These are phyloP conservation scores for Athetis lepigone DNA, from an alignment of 2,888 invertebrate species.

Conservation along the genomic window DNA sequence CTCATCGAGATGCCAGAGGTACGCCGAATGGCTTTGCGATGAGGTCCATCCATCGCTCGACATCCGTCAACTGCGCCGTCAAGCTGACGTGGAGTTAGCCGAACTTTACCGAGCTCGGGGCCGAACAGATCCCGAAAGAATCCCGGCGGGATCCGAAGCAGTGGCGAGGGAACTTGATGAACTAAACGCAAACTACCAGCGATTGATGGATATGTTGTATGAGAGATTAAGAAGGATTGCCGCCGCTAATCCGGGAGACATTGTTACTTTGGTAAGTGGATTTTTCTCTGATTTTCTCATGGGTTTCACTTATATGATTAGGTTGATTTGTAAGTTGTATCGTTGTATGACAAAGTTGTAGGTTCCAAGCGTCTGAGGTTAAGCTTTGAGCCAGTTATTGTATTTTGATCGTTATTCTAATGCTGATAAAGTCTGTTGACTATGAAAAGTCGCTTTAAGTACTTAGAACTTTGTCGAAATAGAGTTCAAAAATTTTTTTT, in stretches of 20 bases:
- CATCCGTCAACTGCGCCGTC: constrained; percentile 83
- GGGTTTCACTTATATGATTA: neutral
- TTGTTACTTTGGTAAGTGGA: constrained; percentile 93
- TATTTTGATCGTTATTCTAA: no score
- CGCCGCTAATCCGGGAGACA: constrained; percentile 93
- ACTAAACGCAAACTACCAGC: constrained; percentile 95
- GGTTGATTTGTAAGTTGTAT: neutral
- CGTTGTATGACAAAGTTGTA: neutral
- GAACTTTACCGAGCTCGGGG: constrained; percentile 80
- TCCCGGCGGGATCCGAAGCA: constrained; percentile 92
- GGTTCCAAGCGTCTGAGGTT: no score
- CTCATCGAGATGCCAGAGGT: constrained; percentile 95
- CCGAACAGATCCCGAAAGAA: constrained; percentile 73
- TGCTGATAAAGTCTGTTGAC: no score
- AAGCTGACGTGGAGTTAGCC: constrained; percentile 82
- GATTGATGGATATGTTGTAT: constrained; percentile 92
- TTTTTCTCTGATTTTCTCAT: constrained; percentile 52
- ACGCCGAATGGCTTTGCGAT: constrained; percentile 95
- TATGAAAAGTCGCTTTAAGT: no score
- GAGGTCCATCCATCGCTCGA: constrained; percentile 96
- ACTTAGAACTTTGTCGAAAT: neutral
- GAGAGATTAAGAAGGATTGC: constrained; percentile 93
- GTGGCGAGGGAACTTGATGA: constrained; percentile 95
- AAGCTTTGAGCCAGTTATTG: no score
- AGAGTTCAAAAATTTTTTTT: neutral